Evolutionary conservation across 2,888 invertebrate species (phyloP).

Genomic region (Idaea aversata): DNA sequence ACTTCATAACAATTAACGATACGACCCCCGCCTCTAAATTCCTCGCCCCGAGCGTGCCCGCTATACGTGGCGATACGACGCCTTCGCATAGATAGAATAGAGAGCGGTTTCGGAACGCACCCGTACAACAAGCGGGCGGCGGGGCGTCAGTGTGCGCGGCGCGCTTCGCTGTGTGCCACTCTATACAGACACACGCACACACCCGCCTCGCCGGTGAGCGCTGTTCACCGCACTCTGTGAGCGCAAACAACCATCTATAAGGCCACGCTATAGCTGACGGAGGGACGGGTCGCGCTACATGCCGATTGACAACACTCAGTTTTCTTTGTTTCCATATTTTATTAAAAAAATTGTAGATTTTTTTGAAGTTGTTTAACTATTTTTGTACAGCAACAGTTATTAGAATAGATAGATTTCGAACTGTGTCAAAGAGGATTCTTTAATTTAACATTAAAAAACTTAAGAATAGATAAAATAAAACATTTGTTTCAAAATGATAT

Average conservation of each 20-base stretch:
- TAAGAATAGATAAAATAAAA: no score
- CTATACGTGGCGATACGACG: constrained; percentile 79
- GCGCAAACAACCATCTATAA: constrained; percentile 82
- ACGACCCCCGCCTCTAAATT: constrained; percentile 81
- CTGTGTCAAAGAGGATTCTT: background rate
- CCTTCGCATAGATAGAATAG: constrained; percentile 81
- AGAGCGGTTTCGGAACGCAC: constrained; percentile 81
- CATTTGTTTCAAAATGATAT: no score
- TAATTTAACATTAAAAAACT: background rate
- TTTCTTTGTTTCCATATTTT: constrained; percentile 44
- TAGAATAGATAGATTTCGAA: background rate
- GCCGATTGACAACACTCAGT: constrained; percentile 49
- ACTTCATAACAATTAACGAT: constrained; percentile 81
- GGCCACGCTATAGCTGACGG: constrained; percentile 80
- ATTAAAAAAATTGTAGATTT: constrained; percentile 20
- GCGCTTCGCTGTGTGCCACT: constrained; percentile 38
- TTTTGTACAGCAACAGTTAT: background rate
- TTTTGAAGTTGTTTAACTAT: constrained; percentile 7
- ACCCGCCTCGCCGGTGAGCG: constrained; percentile 71
- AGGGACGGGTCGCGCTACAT: constrained; percentile 67
- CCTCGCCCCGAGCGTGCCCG: constrained; percentile 80
- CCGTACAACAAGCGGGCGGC: constrained; percentile 52
- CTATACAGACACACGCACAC: constrained; percentile 64
- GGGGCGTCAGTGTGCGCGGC: constrained; percentile 42
- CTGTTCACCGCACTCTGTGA: constrained; percentile 82